Base-by-base conservation (phyloP, 2,113 vertebrate genomes). In the Hyperoodon ampullatus region DNA sequence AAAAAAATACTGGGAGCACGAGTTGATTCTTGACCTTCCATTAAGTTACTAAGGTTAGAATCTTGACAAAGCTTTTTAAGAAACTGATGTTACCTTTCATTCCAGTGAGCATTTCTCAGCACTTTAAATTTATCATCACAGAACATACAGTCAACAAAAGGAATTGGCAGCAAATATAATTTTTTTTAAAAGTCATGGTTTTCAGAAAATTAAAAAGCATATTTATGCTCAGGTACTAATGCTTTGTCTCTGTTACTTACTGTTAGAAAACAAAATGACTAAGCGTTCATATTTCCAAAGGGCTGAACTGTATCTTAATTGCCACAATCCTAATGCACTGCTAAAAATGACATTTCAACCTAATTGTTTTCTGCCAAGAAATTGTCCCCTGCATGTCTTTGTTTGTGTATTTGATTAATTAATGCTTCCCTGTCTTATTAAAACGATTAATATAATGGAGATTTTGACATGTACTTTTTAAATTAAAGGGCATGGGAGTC, bases 81-180 rank as follows among this genome's bases (percentile, higher is more conserved):
- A 95, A 98, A 97, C 26, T 63, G 88, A 93, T 87, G 85, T 75
- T 97, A 97, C 58, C 85, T 96, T 96, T 94, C 63, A n/a, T 47
- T 95, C 7, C 26, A 90, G 3, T 5, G 47, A 2, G 0, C 7
- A 92, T 70, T 85, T 33, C 75, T 75, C 9, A 21, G 50, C 55
- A 24, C 63, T 87, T 95, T 90, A 84, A 96, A 90, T 61, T 90
- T 96, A 72, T 88, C 44, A 95, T 24, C 68, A 93, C 61, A 33
- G 80, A 33, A 55, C 53, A 86, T 30, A 12, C 2, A 65, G 4
- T 83, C 35, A 82, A 87, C 39, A 87, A 77, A 81, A 85, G 16
- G 9, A 94, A 97, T 89, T 47, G 39, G 33, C 44, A 71, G 2
- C 14, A 47, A 53, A 60, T 28, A 42, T 2, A 86, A 35, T 70